These are phyloP conservation scores for Drosophila cognata DNA, from an alignment of 2,888 invertebrate species.

Conservation along the genomic window DNA sequence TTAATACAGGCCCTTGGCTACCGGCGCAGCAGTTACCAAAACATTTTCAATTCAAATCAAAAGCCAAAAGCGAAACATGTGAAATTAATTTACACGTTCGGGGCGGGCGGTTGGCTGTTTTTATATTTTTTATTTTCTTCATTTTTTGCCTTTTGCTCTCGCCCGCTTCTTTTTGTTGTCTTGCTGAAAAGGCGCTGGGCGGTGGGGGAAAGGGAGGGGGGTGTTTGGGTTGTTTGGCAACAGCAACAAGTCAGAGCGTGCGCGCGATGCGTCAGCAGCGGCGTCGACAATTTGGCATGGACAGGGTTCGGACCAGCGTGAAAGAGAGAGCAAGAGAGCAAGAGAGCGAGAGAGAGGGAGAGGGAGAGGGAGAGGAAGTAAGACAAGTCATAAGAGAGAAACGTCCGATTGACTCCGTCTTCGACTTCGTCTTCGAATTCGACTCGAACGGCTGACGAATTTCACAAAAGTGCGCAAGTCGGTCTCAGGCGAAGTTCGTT, in stretches of 20 bases:
- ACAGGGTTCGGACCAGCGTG: slow-evolving; percentile 56
- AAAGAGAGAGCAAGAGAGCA: slow-evolving; percentile 4
- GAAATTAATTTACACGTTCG: slow-evolving; percentile 78
- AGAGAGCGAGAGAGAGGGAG: background rate
- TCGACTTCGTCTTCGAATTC: background rate
- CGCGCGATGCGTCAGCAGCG: slow-evolving; percentile 65
- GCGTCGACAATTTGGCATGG: slow-evolving; percentile 45
- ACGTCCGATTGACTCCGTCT: slow-evolving; percentile 24
- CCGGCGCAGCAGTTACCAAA: slow-evolving; percentile 16
- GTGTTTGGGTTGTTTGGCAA: slow-evolving; percentile 24
- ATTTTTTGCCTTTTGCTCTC: background rate
- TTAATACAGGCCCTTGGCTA: slow-evolving; percentile 10
- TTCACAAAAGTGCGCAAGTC: slow-evolving; percentile 70
- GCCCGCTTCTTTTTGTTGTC: slow-evolving; percentile 4
- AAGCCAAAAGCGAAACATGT: slow-evolving; percentile 65
- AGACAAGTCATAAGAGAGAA: slow-evolving; percentile 30
- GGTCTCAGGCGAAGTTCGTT: slow-evolving; percentile 61
- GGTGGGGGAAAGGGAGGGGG: background rate
- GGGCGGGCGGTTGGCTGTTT: slow-evolving; percentile 16
- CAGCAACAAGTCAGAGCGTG: slow-evolving; percentile 46
- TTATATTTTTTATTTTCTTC: background rate
- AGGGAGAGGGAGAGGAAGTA: slow-evolving; percentile 1
- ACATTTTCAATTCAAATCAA: slow-evolving; percentile 42
- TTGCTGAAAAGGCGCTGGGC: background rate
- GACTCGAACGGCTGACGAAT: slow-evolving; percentile 36